Conservation (phyloP, 2,888 invertebrate species). For the Watsonalla cultraria region DNA sequence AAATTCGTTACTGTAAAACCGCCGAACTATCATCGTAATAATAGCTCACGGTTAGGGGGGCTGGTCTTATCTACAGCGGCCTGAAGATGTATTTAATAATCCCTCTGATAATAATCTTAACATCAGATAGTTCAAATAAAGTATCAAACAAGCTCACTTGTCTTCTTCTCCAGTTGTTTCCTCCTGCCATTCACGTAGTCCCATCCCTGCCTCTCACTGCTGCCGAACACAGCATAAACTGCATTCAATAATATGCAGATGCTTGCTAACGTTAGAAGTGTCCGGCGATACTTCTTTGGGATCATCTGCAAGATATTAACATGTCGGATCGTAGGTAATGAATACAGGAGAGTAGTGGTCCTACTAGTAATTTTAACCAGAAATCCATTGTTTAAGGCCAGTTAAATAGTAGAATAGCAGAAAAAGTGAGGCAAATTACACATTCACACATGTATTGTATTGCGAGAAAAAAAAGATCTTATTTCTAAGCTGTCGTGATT, state of each 20-base stretch:
- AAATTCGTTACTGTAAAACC: not conserved
- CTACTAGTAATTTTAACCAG: no score
- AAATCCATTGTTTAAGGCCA: no score
- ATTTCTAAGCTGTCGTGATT: no score
- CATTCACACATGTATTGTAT: no score
- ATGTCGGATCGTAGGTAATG: not conserved
- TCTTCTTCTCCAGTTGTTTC: constrained; percentile 35
- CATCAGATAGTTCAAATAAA: not conserved
- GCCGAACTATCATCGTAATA: no score
- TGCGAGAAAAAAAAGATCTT: no score
- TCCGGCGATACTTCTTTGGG: constrained; percentile 80
- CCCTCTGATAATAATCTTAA: not conserved
- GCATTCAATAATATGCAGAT: constrained; percentile 82
- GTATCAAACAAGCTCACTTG: constrained; percentile 19
- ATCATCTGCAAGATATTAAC: constrained; percentile 63
- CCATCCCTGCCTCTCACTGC: constrained; percentile 84
- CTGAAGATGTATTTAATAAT: not conserved
- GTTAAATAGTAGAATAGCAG: no score
- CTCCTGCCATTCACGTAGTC: constrained; percentile 58
- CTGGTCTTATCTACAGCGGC: no score
- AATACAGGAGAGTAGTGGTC: no score
- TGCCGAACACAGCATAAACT: constrained; percentile 81
- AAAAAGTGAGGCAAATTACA: no score
- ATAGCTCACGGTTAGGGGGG: no score
- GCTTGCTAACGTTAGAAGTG: constrained; percentile 82